Evolutionary conservation across 2,888 invertebrate species (phyloP), one percentile per base, ranked within the genome.

Genomic region (Drosophila longiperda): DNA sequence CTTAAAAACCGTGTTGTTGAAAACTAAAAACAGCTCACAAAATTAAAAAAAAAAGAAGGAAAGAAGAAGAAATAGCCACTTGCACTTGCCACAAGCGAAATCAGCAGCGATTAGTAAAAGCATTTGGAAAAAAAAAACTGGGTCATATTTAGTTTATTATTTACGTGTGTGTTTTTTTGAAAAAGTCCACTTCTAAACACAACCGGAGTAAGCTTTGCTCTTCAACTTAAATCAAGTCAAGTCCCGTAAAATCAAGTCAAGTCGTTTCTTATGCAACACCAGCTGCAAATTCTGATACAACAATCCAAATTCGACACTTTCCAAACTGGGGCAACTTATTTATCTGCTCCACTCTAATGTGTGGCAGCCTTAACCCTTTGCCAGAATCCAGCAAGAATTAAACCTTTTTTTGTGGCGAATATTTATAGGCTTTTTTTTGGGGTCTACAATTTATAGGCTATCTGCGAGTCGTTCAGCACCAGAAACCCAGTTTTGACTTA

Each of bases 391-490:
- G 42, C 42, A 45, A 7, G 20, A 45, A 45, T 45, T 20, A 45
- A 45, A 45, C 23, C 23, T 23, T 45, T 45, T 45, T 45, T 45
- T 20, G 9, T 45, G 23, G 2, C 15, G 4, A 45, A 45, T 45
- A 45, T 45, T 23, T 45, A 45, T 45, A 23, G 23, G 23, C 8
- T 9, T 40, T 29, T 29, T 6, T 29, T 29, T 29, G 6, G 29
- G 40, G 7, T 12, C 3, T 2, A 17, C 12, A 45, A 45, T 23
- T 23, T 53, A 52, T 9, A 49, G 48, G 50, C 23, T 40, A 49
- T n/a, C n/a, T 45, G 6, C 17, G 23, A 64, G 70, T 62, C 70
- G 70, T 42, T n/a, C 50, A 26, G 40, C 40, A 36, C 32, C 40
- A 36, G 26, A 50, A 52, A 57, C 34, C n/a, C 17, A n/a, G 54